Evolutionary conservation across 2,113 vertebrate genomes (phyloP), one percentile per base, ranked within the genome.

Genomic region (Corydoras sp.): DNA sequence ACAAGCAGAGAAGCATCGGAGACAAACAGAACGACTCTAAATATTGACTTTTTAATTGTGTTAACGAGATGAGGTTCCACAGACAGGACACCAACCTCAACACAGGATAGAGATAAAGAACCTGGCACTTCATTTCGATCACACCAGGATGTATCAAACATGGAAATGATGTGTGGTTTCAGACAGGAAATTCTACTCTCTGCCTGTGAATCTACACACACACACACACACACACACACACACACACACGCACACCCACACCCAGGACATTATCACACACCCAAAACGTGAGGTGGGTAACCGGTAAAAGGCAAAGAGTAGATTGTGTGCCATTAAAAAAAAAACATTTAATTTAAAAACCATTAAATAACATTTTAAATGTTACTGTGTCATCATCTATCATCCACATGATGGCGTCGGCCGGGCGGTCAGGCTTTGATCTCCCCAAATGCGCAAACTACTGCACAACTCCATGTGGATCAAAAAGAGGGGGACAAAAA

Each of bases 91-190:
- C 10, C 58, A 15, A 62, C 30, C 18, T 69, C 1, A 65, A 32
- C 32, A 62, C 6, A 71, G n/a, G 18, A 14, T 13, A 6, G 58
- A 30, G 56, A 58, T 53, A 56, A 69, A 5, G 10, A 8, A 63
- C 10, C 11, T 5, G 29, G 15, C 50, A 12, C 62, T 68, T 59
- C 32, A 18, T 55, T 51, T 54, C 24, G 1, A 13, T 59, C 29
- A 35, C 11, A 31, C 49, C 70, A 77, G 65, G 54, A 73, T 64
- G 54, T 50, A 32, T 4, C 43, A 53, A 53, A 68, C 53, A 58
- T 29, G 29, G 15, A 63, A 50, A 56, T 68, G 18, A n/a, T 13
- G 5, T 68, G 48, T 58, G n/a, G 30, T 68, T 68, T 56, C 31
- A 56, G 24, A 58, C 15, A 65, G 70, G 70, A 72, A 72, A 51